Conservation (phyloP, 2,797 vertebrate species). For the Xerus rutilus region DNA sequence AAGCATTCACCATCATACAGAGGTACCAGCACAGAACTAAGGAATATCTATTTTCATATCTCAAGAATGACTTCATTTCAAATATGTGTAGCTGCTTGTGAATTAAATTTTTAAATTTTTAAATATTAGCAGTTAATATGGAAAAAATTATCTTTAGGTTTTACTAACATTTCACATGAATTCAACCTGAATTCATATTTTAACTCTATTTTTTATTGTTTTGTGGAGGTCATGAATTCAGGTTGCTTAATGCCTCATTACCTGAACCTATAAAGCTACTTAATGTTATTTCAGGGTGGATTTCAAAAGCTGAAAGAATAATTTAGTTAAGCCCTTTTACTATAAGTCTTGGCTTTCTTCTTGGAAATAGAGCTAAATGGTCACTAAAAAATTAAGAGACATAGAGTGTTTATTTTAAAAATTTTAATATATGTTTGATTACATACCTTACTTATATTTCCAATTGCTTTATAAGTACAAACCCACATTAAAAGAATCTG, state of each 20-base stretch:
- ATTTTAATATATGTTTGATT: neutral
- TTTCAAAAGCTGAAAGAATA: conserved; percentile 32
- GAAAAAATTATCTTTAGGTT: conserved; percentile 21
- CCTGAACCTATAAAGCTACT: conserved; percentile 54
- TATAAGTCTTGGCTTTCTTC: neutral
- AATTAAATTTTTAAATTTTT: conserved; percentile 52
- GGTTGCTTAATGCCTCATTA: conserved; percentile 68
- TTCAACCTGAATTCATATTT: neutral
- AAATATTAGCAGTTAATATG: conserved; percentile 43
- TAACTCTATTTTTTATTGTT: neutral
- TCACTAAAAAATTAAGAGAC: neutral
- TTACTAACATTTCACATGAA: neutral
- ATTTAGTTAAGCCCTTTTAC: neutral
- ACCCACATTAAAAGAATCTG: neutral
- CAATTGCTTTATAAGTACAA: neutral
- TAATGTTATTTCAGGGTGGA: conserved; percentile 64
- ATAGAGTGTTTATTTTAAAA: neutral
- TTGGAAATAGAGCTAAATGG: conserved; percentile 56
- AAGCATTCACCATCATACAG: neutral
- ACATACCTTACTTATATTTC: conserved; percentile 10
- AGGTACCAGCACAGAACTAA: conserved; percentile 15
- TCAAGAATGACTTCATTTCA: conserved; percentile 64
- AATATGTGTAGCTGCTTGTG: neutral
- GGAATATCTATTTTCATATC: conserved; percentile 58
- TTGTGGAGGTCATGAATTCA: neutral